These are phyloP conservation scores for Escarpia spicata DNA, from an alignment of 2,888 invertebrate species.

Conservation along the genomic window DNA sequence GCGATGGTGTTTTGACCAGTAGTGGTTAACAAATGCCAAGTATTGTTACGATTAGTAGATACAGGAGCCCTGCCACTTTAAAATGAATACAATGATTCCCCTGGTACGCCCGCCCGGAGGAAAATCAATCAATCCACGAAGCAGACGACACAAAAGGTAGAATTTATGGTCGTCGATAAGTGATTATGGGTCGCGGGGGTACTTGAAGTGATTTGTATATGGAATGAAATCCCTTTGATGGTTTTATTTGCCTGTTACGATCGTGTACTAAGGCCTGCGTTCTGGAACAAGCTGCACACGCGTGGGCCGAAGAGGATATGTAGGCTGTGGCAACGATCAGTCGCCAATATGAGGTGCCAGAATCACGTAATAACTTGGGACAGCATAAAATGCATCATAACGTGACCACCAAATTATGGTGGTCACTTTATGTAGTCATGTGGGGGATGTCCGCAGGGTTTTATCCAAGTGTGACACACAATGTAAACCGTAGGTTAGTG, in stretches of 20 bases:
- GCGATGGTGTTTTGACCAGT: neutral
- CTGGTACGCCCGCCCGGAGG: neutral
- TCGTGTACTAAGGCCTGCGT: neutral
- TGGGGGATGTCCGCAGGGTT: too few species aligned
- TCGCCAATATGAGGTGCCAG: too few species aligned
- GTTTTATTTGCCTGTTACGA: neutral
- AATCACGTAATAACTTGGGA: too few species aligned
- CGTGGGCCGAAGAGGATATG: neutral
- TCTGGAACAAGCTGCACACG: neutral
- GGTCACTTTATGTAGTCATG: too few species aligned
- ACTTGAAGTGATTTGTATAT: constrained; percentile 16
- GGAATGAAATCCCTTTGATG: neutral
- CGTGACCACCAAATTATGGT: too few species aligned
- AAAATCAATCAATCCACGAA: neutral
- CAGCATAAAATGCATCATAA: too few species aligned
- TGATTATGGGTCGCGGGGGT: neutral
- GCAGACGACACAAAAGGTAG: neutral
- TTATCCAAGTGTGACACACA: too few species aligned
- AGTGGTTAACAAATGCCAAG: neutral
- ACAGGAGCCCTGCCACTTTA: neutral
- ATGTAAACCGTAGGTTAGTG: too few species aligned
- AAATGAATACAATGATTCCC: neutral
- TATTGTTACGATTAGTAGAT: neutral
- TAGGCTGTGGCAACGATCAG: too few species aligned
- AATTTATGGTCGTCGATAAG: constrained; percentile 16